Evolutionary conservation across 2,888 invertebrate genomes (phyloP), one percentile per base, ranked within the genome.

Genomic region (Ypsolopha sequella): DNA sequence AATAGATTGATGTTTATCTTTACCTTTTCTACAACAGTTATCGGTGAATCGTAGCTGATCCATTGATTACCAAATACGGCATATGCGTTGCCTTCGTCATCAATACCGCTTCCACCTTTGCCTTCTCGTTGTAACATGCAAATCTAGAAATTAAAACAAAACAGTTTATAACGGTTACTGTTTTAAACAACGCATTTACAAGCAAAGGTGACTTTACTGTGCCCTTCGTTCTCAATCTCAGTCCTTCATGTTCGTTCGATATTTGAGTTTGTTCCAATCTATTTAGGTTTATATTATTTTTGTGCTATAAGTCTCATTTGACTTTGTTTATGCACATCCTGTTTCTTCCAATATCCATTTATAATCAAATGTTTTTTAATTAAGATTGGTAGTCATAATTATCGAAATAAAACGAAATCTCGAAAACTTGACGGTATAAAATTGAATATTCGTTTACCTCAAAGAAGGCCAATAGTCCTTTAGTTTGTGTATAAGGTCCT

Each of bases 41-140:
- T 78, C 0, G 88, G 88, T 60, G 94, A 92, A 56, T 95, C 95
- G 63, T 91, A 95, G 6, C 93, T 91, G 55, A 95, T 88, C 95
- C 95, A 95, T 61, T 95, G 94, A 66, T 93, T 91, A 6, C 91
- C 92, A 49, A 88, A 89, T 7, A 91, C 88, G 1, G 89, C 85
- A 61, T 88, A 93, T 0, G 93, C 91, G 11, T 91, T 89, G 0
- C 93, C 93, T 36, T 88, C 88, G 48, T 86, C 85, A 61, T 93
- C 93, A 9, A 88, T 68, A 11, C 82, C 80, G 48, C 73, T 82
- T 1, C 62, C 58, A 76, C 91, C 91, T 57, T 78, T 80, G n/a
- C 85, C 84, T 56, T 88, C 88, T 41, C 88, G 87, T 59, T 89
- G 77, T 48, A 84, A 81, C 70, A 89, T 88, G 58, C 90, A 90